phyloP scores from a whole-genome alignment of 1,140 invertebrate species.

The Sycobia sp. region DNA sequence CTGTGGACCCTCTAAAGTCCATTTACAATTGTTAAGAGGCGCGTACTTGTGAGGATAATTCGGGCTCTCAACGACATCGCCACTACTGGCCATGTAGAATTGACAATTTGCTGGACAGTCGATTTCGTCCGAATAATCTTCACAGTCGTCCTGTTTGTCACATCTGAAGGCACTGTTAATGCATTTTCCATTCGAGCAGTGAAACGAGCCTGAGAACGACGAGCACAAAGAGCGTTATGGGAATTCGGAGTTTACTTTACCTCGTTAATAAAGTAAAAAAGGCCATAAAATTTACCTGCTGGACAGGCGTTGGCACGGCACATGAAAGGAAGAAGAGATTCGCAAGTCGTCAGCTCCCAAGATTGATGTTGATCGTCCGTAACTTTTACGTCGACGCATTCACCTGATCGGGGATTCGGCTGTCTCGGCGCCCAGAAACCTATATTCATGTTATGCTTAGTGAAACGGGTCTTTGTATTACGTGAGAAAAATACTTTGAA shows the following conservation, averaged over 20 bases:
- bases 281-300: conserved; percentile 71
- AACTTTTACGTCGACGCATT: conserved; percentile 83
- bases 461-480: no score
- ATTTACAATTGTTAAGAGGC: conserved; percentile 90
- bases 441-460: conserved; percentile 47
- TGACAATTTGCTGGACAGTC: conserved; percentile 88
- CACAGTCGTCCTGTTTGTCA: conserved; percentile 92
- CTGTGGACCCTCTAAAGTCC: conserved; percentile 95
- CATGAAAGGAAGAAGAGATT: conserved; percentile 91
- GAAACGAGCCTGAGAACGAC: conserved; percentile 72
- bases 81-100: conserved; percentile 90
- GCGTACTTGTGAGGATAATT: conserved; percentile 93
- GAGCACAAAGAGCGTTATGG: background rate
- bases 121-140: conserved; percentile 89
- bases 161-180: conserved; percentile 88
- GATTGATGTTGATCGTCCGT: conserved; percentile 80
- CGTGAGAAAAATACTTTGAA: no score
- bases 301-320: conserved; percentile 91
- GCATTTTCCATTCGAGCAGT: conserved; percentile 91
- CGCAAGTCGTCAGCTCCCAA: conserved; percentile 92
- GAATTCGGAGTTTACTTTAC: background rate
- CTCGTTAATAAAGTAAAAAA: no score
- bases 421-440: conserved; percentile 88
- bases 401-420: conserved; percentile 82
- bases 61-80: conserved; percentile 93